phyloP scores from a whole-genome alignment of 2,113 vertebrate species.

The Microtus oregoni region DNA sequence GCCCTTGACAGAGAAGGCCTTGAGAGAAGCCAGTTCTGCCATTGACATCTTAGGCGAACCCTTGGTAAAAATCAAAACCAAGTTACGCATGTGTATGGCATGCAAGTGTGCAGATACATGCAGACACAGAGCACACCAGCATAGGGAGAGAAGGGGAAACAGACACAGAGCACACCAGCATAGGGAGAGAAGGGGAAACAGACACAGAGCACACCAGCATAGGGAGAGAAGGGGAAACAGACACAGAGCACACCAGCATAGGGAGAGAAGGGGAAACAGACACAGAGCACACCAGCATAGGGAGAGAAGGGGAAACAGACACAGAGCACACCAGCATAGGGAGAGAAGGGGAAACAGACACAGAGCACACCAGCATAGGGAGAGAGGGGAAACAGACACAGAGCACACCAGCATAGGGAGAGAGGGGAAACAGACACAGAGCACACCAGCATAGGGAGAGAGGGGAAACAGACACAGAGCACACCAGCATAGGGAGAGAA shows the following conservation, averaged over 20 bases:
- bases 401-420: accelerated
- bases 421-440: too few species aligned
- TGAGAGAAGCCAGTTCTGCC: conserved; percentile 91
- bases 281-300: accelerated
- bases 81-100: neutral
- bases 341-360: too few species aligned
- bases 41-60: conserved; percentile 92
- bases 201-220: accelerated
- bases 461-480: too few species aligned
- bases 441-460: too few species aligned
- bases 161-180: accelerated
- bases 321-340: accelerated
- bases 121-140: accelerated
- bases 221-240: neutral
- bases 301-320: neutral
- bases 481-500: too few species aligned
- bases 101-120: neutral
- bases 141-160: neutral
- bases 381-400: too few species aligned
- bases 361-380: accelerated
- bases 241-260: accelerated
- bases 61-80: conserved; percentile 87
- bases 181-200: neutral
- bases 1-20: conserved; percentile 89
- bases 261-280: neutral